These are phyloP conservation scores for Drosophila mauritiana DNA, from an alignment of 1,140 invertebrate species.

Conservation along the genomic window DNA sequence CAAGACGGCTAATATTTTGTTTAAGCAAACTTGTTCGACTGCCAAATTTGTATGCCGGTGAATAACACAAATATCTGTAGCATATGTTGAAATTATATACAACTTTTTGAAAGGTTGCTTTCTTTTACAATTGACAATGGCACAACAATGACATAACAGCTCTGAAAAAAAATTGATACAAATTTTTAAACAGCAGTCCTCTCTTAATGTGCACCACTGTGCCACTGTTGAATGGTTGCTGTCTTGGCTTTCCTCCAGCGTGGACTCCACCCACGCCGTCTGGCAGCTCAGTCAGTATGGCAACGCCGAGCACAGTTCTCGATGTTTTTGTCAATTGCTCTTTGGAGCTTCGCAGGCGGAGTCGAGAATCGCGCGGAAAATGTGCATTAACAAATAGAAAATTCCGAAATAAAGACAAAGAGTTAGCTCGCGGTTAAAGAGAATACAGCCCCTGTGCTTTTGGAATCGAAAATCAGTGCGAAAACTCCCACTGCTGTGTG, in stretches of 20 bases:
- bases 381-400: slow-evolving; percentile 44
- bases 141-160: too few species aligned
- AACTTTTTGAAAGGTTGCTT: too few species aligned
- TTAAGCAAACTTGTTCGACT: too few species aligned
- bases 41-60: too few species aligned
- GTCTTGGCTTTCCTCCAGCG: not conserved
- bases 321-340: slow-evolving; percentile 43
- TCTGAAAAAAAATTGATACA: too few species aligned
- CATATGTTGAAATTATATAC: too few species aligned
- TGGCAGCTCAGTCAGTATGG: not conserved
- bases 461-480: slow-evolving; percentile 7
- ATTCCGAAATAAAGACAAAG: slow-evolving; percentile 10
- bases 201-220: not conserved
- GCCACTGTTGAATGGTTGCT: not conserved
- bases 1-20: too few species aligned
- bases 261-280: not conserved
- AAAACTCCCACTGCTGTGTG: not conserved
- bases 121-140: too few species aligned
- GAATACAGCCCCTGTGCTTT: slow-evolving; percentile 7
- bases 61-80: too few species aligned
- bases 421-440: slow-evolving; percentile 5
- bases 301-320: not conserved
- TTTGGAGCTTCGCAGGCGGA: slow-evolving; percentile 16
- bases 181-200: too few species aligned
- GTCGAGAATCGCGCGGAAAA: slow-evolving; percentile 42